Base-by-base conservation (phyloP, 2,113 vertebrate genomes). In the Urocolius indicus region DNA sequence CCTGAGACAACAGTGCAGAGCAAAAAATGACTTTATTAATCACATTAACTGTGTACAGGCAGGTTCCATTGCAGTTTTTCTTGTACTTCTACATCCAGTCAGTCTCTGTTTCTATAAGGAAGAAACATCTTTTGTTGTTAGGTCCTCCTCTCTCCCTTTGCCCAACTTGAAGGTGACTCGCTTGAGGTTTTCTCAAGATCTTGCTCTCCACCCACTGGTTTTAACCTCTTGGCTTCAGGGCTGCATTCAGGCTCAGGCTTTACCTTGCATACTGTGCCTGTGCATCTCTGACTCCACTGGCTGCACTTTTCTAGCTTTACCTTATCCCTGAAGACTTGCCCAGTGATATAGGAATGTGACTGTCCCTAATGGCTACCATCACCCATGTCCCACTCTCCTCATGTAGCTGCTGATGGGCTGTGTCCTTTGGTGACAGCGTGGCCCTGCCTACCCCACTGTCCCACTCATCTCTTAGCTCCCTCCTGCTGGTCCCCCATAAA, bases 281-380 rank as follows among this genome's bases (percentile, higher is more conserved):
- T 11, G 10, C 34, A 27, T 5, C 16, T 71, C 22, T 43, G 34
- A 29, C 20, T 73, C 38, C 23, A 18, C 24, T 10, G 22, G 27
- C 43, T 76, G 14, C 52, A 10, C n/a, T 57, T 62, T 23, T 15
- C 30, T 4, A 0, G 5, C 36, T 62, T 3, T 4, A 3, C 13
- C n/a, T 84, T 13, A 2, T 34, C 17, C 26, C 29, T 5, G 4
- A 2, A 5, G 59, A 57, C 9, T 41, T 51, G 8, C 27, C 5
- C 32, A 18, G 17, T 14, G 59, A 41, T 36, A 45, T 27, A 65
- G 65, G 30, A 6, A 16, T 36, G 29, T 55, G 59, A 18, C 21
- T 51, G 48, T 58, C 29, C 13, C 21, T 1, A 1, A 2, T 19
- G 12, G 43, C 26, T 62, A 24, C 3, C 16, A n/a, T 2, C 0